Evolutionary conservation across 2,888 invertebrate genomes (phyloP).

Genomic region (Globia sparganii): DNA sequence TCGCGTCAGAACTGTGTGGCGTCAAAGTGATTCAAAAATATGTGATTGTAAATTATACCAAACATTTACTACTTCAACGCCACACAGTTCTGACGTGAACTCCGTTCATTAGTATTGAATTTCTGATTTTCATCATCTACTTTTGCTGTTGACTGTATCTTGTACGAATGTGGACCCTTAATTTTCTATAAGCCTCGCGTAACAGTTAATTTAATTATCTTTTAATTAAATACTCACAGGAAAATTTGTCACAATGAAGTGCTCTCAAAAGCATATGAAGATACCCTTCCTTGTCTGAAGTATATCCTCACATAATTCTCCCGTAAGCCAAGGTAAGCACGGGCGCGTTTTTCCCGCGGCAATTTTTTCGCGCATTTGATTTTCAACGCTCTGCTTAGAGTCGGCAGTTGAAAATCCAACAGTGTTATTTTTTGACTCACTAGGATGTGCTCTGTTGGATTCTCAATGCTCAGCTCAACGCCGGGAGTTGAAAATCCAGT

Average conservation of each 20-base stretch:
- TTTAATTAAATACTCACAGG: constrained; percentile 36
- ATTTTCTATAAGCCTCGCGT: neutral
- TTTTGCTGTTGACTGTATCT: no score
- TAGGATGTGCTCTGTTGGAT: neutral
- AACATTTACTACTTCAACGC: no score
- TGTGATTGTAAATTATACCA: no score
- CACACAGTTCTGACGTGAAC: no score
- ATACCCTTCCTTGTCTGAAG: constrained; percentile 15
- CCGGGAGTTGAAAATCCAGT: neutral
- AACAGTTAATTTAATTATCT: constrained; percentile 5
- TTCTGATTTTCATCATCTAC: no score
- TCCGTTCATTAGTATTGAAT: no score
- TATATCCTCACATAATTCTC: neutral
- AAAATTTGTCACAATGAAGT: constrained; percentile 3
- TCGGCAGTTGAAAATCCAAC: neutral
- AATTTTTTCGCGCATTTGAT: neutral
- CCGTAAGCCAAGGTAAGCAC: neutral
- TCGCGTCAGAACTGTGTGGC: no score
- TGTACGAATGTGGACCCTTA: neutral
- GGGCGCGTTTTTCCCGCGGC: neutral
- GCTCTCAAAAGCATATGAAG: constrained; percentile 5
- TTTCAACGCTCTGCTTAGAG: neutral
- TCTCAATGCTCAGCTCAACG: neutral
- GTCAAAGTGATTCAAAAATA: no score
- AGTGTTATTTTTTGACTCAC: neutral